phyloP scores from a whole-genome alignment of 2,797 vertebrate species.

The Pempheris klunzingeri region DNA sequence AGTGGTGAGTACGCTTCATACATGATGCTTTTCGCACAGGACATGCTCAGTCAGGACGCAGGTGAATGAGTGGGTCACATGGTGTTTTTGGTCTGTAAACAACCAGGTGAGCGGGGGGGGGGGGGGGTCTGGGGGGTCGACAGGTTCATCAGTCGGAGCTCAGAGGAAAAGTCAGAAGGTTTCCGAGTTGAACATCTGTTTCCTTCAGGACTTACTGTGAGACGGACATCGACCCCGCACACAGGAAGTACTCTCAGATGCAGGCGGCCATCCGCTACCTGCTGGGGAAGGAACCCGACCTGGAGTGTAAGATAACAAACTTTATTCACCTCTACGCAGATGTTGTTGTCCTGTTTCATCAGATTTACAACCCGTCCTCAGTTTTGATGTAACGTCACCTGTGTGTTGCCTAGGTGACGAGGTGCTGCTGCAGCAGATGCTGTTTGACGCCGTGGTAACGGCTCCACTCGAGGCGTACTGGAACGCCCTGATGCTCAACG shows the following conservation, averaged over 20 bases:
- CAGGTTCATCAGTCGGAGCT: no score
- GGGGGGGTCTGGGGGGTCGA: no score
- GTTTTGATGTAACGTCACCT: background rate
- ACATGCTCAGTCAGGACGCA: no score
- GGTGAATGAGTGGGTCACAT: background rate
- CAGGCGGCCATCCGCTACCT: slow-evolving; percentile 92
- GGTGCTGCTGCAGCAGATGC: slow-evolving; percentile 90
- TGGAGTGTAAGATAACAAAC: slow-evolving; percentile 89
- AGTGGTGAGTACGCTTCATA: slow-evolving; percentile 93
- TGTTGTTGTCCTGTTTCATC: no score
- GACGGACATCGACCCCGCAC: slow-evolving; percentile 93
- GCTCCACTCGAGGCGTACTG: slow-evolving; percentile 97
- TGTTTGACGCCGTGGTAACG: slow-evolving; percentile 95
- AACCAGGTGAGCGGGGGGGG: no score
- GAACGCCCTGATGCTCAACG: slow-evolving; percentile 91
- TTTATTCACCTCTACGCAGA: no score
- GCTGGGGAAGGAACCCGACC: slow-evolving; percentile 89
- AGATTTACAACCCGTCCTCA: no score
- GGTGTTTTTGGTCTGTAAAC: background rate
- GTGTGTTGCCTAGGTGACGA: slow-evolving; percentile 88
- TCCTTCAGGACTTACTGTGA: slow-evolving; percentile 93
- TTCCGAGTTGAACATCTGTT: no score
- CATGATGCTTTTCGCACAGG: no score
- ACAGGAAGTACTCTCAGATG: slow-evolving; percentile 92
- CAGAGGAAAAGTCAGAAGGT: no score